Evolutionary conservation across 1,140 invertebrate genomes (phyloP), one percentile per base, ranked within the genome.

Genomic region (Agrilus planipennis): DNA sequence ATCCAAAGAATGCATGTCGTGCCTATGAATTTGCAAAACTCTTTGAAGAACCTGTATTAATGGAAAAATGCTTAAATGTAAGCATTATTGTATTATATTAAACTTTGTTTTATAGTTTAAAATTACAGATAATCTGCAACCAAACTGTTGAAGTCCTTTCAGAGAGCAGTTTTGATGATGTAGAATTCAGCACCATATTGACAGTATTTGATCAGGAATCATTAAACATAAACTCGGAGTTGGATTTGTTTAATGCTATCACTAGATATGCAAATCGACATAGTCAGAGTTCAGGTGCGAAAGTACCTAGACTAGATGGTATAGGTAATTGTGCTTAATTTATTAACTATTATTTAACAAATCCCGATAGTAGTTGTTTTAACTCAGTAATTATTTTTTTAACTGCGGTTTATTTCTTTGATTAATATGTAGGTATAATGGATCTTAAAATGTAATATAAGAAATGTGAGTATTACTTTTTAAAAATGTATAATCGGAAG

Each of bases 21-120:
- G 81, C 84, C 5, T 88, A 85, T 57, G 85, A 88, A 55, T 88
- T 89, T 70, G 82, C 84, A 1, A 78, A 79, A 44, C 60, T 89
- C 1, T 89, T 87, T 62, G 84, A 88, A 43, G 84, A 88, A 53
- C 77, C 77, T 37, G 69, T 76, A 5, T 60, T 89, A 0, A 81
- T 84, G 72, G 76, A 84, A 16, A 84, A 84, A 62, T 87, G 84
- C 62, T 66, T 81, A 56, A 70, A 79, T 65, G 77, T 79, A 65
- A 51, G 43, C 38, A 9, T 37, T 37, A 22, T 37, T 7, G 32
- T 7, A 34, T 34, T 30, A 30, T 6, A 7, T 11, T 7, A 4
- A 4, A n/a, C 4, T 30, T 30, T 30, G 15, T 15, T 6, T 30
- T 6, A 4, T 25, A 6, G 22, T 6, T 25, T 4, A 31, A 10